These are phyloP conservation scores for Drosophila imparisetae DNA, from an alignment of 2,888 invertebrate genomes.

Conservation along the genomic window DNA sequence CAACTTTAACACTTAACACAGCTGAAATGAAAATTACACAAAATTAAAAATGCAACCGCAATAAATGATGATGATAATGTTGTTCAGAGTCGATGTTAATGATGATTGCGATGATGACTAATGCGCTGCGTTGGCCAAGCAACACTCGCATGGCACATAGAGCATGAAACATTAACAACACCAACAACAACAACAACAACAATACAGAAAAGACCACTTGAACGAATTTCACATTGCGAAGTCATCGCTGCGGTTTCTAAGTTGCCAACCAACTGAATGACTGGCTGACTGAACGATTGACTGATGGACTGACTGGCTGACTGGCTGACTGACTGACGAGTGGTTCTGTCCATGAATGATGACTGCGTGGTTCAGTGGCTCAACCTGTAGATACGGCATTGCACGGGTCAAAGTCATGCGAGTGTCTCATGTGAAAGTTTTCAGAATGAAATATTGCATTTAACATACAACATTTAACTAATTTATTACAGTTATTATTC, in stretches of 20 bases:
- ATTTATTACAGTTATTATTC: not conserved
- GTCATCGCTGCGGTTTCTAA: constrained; percentile 49
- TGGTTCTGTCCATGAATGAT: constrained; percentile 43
- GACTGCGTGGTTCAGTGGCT: constrained; percentile 56
- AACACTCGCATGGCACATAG: constrained; percentile 50
- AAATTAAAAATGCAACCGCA: constrained; percentile 64
- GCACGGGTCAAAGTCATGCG: constrained; percentile 18
- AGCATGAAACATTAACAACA: constrained; percentile 21
- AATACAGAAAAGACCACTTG: constrained; percentile 20
- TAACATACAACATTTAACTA: not conserved
- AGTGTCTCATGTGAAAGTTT: not conserved
- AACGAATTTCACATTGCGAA: constrained; percentile 45
- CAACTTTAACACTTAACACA: constrained; percentile 60
- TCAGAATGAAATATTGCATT: not conserved
- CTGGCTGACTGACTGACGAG: constrained; percentile 1
- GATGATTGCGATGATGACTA: constrained; percentile 41
- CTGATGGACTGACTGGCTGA: not conserved
- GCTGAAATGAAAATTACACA: constrained; percentile 61
- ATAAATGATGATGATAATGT: constrained; percentile 46
- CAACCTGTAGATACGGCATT: constrained; percentile 38
- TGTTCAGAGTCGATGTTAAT: constrained; percentile 23
- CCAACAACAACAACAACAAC: constrained; percentile 11
- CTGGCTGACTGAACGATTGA: constrained; percentile 9
- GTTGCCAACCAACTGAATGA: constrained; percentile 7
- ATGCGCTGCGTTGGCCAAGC: constrained; percentile 38